Conservation (phyloP, 2,797 vertebrate species). For the Tamandua tetradactyla region DNA sequence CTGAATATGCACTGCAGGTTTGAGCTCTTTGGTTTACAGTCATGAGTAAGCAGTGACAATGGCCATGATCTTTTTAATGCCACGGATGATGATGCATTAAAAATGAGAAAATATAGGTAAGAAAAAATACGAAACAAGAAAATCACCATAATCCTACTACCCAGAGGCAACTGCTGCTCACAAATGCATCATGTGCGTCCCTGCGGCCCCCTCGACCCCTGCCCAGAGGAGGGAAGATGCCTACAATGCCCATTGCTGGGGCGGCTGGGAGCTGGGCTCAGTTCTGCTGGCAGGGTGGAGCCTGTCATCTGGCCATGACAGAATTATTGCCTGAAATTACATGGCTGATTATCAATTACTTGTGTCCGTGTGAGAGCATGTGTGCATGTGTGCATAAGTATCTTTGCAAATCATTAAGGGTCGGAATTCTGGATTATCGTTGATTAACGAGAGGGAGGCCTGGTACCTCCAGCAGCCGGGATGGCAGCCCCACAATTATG, state of each 20-base stretch:
- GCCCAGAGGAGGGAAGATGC: neutral
- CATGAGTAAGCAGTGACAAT: neutral
- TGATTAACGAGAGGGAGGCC: conserved; percentile 79
- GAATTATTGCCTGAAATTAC: conserved; percentile 82
- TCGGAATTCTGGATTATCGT: conserved; percentile 80
- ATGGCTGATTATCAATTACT: conserved; percentile 81
- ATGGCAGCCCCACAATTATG: conserved; percentile 73
- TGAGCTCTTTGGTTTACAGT: neutral
- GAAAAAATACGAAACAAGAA: neutral
- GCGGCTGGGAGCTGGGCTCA: conserved; percentile 16
- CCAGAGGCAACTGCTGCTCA: neutral
- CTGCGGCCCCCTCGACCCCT: neutral
- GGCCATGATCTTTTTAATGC: neutral
- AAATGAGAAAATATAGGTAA: neutral
- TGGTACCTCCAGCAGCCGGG: conserved; percentile 63
- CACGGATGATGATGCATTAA: neutral
- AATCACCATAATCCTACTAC: neutral
- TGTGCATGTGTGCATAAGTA: conserved; percentile 71
- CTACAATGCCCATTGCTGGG: neutral
- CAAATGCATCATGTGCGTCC: neutral
- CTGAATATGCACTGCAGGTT: neutral
- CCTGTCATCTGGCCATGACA: conserved; percentile 73
- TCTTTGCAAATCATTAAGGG: conserved; percentile 83
- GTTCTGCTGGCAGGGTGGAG: conserved; percentile 67
- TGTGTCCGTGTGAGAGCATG: conserved; percentile 71